phyloP scores from a whole-genome alignment of 92 coral and sea anemone genomes.

The Paramuricea clavata region DNA sequence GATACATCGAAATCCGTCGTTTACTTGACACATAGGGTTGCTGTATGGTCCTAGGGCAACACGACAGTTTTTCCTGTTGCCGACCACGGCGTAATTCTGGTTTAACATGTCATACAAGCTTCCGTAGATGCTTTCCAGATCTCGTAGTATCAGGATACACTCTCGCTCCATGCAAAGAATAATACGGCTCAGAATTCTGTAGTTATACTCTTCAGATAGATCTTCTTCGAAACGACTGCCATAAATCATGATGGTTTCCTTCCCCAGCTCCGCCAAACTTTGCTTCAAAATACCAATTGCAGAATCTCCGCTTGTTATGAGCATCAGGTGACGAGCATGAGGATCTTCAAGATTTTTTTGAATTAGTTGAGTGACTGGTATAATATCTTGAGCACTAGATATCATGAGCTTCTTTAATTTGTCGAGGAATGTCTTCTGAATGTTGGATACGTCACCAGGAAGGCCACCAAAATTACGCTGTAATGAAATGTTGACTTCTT shows the following conservation, averaged over 20 bases:
- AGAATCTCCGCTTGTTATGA: constrained; percentile 93
- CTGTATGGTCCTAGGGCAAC: constrained; percentile 97
- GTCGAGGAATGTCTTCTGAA: constrained; percentile 78
- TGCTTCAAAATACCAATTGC: constrained; percentile 94
- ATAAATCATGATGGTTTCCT: constrained; percentile 93
- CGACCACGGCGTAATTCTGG: constrained; percentile 95
- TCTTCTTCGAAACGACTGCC: constrained; percentile 98
- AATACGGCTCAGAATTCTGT: constrained; percentile 93
- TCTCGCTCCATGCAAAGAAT: constrained; percentile 97
- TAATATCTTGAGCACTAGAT: constrained; percentile 50
- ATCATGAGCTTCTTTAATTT: constrained; percentile 55
- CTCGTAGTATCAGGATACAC: constrained; percentile 87
- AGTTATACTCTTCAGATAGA: constrained; percentile 90
- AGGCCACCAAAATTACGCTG: constrained; percentile 98
- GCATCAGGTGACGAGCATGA: constrained; percentile 92
- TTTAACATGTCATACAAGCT: constrained; percentile 98
- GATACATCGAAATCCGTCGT: constrained; percentile 96
- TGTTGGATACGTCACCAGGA: constrained; percentile 70
- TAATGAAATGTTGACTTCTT: constrained; percentile 75
- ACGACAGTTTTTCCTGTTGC: constrained; percentile 94
- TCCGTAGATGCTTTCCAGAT: constrained; percentile 93
- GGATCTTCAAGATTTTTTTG: constrained; percentile 81
- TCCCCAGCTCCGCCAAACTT: constrained; percentile 74
- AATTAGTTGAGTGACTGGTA: constrained; percentile 76
- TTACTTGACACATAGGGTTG: constrained; percentile 98